These are phyloP conservation scores for Anhinga rufa DNA, from an alignment of 2,113 vertebrate species.

Conservation along the genomic window DNA sequence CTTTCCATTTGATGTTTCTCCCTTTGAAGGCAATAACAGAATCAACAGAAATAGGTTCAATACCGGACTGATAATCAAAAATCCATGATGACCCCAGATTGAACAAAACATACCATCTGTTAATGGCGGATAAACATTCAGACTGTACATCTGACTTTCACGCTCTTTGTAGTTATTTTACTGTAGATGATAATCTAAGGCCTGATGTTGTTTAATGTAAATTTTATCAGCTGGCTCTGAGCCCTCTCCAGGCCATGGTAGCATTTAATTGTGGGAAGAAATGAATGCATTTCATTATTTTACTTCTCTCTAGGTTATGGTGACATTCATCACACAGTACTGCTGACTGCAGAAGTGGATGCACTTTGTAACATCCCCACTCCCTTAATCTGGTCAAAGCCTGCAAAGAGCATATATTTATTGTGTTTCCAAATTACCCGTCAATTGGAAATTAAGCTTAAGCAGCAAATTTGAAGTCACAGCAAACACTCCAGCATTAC, in stretches of 20 bases:
- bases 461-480: slow-evolving; percentile 42
- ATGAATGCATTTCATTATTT: not conserved
- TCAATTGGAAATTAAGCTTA: slow-evolving; percentile 28
- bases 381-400: slow-evolving; percentile 10
- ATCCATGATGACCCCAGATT: not conserved
- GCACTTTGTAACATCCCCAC: not conserved
- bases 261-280: not conserved
- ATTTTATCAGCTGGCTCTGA: not conserved
- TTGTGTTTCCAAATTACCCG: slow-evolving; percentile 9
- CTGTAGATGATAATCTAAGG: not conserved
- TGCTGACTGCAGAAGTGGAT: slow-evolving; percentile 41
- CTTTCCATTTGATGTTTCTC: not conserved
- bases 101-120: not conserved
- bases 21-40: not conserved
- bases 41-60: not conserved
- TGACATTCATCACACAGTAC: slow-evolving; percentile 1
- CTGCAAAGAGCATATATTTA: not conserved
- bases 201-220: not conserved
- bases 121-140: not conserved
- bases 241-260: not conserved
- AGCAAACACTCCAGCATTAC: not conserved
- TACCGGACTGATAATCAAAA: not conserved
- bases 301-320: slow-evolving; percentile 16
- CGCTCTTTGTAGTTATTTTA: not conserved
- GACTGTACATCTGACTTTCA: not conserved